phyloP scores from a whole-genome alignment of 1,140 invertebrate genomes.

The Luehdorfia chinensis region DNA sequence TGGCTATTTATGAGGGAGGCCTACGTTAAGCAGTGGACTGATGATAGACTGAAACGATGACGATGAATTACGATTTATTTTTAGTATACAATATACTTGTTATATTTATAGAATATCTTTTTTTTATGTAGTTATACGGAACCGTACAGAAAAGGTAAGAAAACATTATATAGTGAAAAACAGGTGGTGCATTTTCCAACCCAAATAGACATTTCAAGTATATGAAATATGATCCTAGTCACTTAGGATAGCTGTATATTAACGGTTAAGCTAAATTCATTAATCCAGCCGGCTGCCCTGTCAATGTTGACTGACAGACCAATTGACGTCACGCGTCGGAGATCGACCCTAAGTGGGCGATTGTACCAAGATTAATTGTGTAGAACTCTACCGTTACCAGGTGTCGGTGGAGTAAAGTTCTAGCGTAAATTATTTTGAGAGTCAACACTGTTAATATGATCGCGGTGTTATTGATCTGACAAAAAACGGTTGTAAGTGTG shows the following conservation, averaged over 20 bases:
- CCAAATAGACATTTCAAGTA: slow-evolving; percentile 15
- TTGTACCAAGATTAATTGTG: slow-evolving; percentile 27
- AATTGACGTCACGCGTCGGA: slow-evolving; percentile 23
- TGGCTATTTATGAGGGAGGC: too few relatives aligned
- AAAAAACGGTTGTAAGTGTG: neutral
- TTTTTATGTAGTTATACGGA: too few relatives aligned
- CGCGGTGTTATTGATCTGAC: neutral
- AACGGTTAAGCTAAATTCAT: slow-evolving; percentile 20
- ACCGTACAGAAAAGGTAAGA: too few relatives aligned
- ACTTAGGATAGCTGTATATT: slow-evolving; percentile 13
- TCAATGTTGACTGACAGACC: slow-evolving; percentile 25
- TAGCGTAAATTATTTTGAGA: slow-evolving; percentile 9
- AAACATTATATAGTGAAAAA: too few relatives aligned
- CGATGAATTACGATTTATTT: too few relatives aligned
- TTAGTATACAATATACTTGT: too few relatives aligned
- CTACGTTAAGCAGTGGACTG: too few relatives aligned
- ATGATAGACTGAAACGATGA: too few relatives aligned
- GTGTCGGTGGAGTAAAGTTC: slow-evolving; percentile 4
- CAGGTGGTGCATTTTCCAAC: too few relatives aligned
- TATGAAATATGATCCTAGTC: slow-evolving; percentile 14
- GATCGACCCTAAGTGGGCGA: slow-evolving; percentile 25
- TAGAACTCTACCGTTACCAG: slow-evolving; percentile 6
- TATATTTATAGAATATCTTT: too few relatives aligned
- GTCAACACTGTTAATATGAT: slow-evolving; percentile 3
- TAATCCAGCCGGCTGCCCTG: slow-evolving; percentile 19